Evolutionary conservation across 1,140 invertebrate genomes (phyloP), one percentile per base, ranked within the genome.

Genomic region (Solen grandis): DNA sequence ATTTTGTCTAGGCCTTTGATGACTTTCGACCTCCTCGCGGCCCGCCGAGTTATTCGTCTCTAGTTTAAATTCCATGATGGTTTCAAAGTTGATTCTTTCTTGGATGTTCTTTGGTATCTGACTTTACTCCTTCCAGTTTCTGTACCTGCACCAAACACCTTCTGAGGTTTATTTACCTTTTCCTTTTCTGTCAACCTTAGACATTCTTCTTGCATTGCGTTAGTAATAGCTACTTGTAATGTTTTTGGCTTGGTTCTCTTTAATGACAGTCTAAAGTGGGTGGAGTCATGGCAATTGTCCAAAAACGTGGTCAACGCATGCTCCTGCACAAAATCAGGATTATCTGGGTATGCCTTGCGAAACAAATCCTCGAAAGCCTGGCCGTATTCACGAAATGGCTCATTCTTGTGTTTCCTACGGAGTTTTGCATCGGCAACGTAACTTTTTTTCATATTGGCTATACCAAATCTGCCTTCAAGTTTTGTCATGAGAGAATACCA

Each of bases 171-270:
- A n/a, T n/a, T n/a, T n/a, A n/a, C n/a, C 27, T 74, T 50, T 38
- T 75, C 70, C 19, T 46, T 70, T 35, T 84, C 77, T 54, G 72
- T 50, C 13, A 59, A 27, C 3, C 77, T 19, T 19, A 77, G 31
- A 68, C 78, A 76, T 62, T 84, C 82, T 36, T 84, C 77, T 57
- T 84, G 77, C 59, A 81, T 81, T 16, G 83, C 83, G 31, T 36
- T 70, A 5, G 73, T 66, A 2, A 81, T 55, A 29, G 78, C 83
- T 0, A 73, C 63, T 19, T 76, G 62, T 16, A 75, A 8, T 4
- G 57, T 77, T 29, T 60, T 72, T 46, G 83, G 73, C 41, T 41
- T 27, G 27, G 83, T 84, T 31, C 83, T 65, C 57, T 81, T 77
- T 0, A 77, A 77, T 33, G 82, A 69, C 1, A 81, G 52, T 31